Conservation (phyloP, 2,797 vertebrate genomes). For the Kryptolebias ocellatus region DNA sequence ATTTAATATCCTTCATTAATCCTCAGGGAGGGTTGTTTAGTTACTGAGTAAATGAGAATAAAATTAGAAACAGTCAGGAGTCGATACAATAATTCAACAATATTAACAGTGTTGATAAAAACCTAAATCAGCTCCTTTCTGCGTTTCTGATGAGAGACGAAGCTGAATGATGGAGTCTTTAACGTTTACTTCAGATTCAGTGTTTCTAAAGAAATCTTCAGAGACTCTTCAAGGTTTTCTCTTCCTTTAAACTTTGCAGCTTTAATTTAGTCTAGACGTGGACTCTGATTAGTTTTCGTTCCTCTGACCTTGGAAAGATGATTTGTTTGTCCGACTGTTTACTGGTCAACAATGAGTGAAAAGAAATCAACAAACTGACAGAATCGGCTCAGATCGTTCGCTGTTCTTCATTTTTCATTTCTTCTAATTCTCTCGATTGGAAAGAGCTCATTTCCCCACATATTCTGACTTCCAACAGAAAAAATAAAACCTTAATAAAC, state of each 20-base stretch:
- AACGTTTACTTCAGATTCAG: slow-evolving; percentile 11
- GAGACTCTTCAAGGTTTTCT: not conserved
- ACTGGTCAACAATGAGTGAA: slow-evolving; percentile 4
- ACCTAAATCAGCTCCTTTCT: not conserved
- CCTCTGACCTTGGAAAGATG: slow-evolving; percentile 17
- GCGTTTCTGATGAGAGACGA: not conserved
- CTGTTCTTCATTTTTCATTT: slow-evolving; percentile 12
- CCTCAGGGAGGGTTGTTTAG: too few species aligned
- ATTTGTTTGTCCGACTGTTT: slow-evolving; percentile 13
- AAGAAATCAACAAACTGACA: slow-evolving; percentile 5
- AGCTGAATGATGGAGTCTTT: slow-evolving; percentile 7
- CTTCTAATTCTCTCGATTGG: not conserved
- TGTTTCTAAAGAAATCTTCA: not conserved
- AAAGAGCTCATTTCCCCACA: not conserved
- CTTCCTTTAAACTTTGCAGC: not conserved
- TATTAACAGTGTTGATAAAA: not conserved
- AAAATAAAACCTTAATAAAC: not conserved
- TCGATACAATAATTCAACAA: too few species aligned
- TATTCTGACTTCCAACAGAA: not conserved
- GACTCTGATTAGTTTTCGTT: slow-evolving; percentile 15
- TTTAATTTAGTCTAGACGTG: not conserved
- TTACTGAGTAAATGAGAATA: too few species aligned
- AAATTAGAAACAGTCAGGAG: too few species aligned
- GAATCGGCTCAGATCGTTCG: not conserved
- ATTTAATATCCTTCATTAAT: too few species aligned